Base-by-base conservation (phyloP, 2,113 vertebrate genomes). In the Poeciliopsis occidentalis region DNA sequence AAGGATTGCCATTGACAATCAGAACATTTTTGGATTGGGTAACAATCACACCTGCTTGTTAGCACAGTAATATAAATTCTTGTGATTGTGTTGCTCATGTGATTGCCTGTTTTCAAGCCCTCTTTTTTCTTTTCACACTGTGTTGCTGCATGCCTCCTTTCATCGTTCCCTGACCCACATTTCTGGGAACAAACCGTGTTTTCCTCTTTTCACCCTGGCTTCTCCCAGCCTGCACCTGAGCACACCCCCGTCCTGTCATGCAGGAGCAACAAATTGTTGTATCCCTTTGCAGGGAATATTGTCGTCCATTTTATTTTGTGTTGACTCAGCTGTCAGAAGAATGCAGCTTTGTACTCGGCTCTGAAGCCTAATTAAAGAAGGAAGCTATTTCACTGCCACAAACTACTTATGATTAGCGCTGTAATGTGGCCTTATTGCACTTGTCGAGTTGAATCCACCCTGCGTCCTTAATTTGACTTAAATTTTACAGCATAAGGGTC, bases 381-480 rank as follows among this genome's bases (percentile, higher is more conserved):
- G 86, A 88, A 89, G 81, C 66, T 64, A 51, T 86, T 90, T 76
- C 57, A 2, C 64, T 60, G 76, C 69, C 62, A 67, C 75, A 73
- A 83, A 80, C 27, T 30, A 67, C 82, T 68, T 57, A 51, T 74
- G 80, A 83, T 90, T 73, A 74, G 47, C 0, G 37, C 75, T 75
- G 69, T 79, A 82, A 77, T 64, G 76, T 10, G 10, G 81, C 79
- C 79, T 71, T 75, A 70, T 87, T 88, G 80, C 80, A 60, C 87
- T 87, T 80, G 75, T 90, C 86, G 64, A 30, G 67, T 86, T 73
- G 29, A 81, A 87, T 85, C 64, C 66, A 26, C 12, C 73, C 54
- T 3, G 24, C 39, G 81, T 80, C 79, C 75, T 77, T 83, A 78
- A 84, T 87, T 80, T 79, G 65, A 81, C 71, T 86, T 79, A 73